phyloP scores from a whole-genome alignment of 2,888 invertebrate genomes.

The Coelopa pilipes region DNA sequence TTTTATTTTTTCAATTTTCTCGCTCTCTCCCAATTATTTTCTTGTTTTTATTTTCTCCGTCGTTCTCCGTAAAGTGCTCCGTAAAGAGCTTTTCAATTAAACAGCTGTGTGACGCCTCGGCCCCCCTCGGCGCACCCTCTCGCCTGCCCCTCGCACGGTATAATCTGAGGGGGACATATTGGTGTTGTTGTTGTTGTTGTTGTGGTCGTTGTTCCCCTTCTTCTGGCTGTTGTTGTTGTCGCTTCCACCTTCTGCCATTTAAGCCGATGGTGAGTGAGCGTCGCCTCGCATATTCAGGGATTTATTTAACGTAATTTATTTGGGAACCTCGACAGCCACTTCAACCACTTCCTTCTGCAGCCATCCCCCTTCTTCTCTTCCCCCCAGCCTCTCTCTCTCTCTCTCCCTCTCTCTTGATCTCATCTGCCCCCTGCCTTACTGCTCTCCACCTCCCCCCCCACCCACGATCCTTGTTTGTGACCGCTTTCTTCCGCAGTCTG shows the following conservation, averaged over 20 bases:
- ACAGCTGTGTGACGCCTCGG: not conserved
- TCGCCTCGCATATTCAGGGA: conserved; percentile 1
- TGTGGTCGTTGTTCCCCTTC: not conserved
- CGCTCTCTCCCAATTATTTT: too few species aligned
- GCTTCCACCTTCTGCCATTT: not conserved
- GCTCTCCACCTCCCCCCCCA: too few species aligned
- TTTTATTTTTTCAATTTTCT: too few species aligned
- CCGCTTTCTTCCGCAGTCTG: too few species aligned
- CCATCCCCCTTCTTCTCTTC: not conserved
- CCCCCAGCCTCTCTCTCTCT: not conserved
- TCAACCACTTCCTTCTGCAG: not conserved
- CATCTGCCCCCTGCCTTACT: not conserved
- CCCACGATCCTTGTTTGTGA: too few species aligned
- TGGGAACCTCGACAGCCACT: not conserved
- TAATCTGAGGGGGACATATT: too few species aligned
- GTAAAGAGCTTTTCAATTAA: too few species aligned
- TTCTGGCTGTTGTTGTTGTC: not conserved
- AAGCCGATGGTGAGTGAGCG: not conserved
- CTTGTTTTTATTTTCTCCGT: too few species aligned
- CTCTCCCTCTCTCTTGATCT: not conserved
- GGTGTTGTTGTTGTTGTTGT: not conserved
- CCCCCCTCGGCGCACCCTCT: too few species aligned
- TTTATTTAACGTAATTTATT: conserved; percentile 22
- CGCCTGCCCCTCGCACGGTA: too few species aligned
- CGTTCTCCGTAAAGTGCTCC: too few species aligned